Percentiles rank a stretch among this genome's conserved stretches.
Evolutionary conservation across 2,113 vertebrate species (phyloP).

Genomic region (Stigmatopora argus): DNA sequence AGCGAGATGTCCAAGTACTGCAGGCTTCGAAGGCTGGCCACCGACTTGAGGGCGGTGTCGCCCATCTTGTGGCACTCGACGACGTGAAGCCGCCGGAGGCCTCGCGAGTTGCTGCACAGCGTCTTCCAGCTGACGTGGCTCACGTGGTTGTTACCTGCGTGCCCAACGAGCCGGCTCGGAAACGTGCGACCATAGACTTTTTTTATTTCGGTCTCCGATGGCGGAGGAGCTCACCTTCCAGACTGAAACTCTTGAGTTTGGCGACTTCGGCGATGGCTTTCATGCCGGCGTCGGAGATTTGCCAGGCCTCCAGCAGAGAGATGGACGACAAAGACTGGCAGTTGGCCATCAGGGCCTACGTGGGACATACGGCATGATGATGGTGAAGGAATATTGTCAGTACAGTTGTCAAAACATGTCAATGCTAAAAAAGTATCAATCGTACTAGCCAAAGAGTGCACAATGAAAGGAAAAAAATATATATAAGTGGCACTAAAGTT

Average conservation of each 20-base stretch:
- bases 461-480: too few species aligned
- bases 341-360: slow-evolving; percentile 70
- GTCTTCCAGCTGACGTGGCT: slow-evolving; percentile 70
- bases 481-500: too few species aligned
- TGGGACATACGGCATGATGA: background rate
- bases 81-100: slow-evolving; percentile 68
- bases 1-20: slow-evolving; percentile 72
- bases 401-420: too few species aligned
- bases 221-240: slow-evolving; percentile 62
- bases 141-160: slow-evolving; percentile 72
- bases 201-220: background rate
- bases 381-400: background rate
- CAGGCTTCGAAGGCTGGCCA: slow-evolving; percentile 67
- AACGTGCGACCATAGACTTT: too few species aligned
- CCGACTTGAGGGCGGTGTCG: slow-evolving; percentile 64
- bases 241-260: slow-evolving; percentile 66
- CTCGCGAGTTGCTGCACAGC: slow-evolving; percentile 68
- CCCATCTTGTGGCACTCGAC: slow-evolving; percentile 71
- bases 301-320: slow-evolving; percentile 68
- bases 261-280: slow-evolving; percentile 64
- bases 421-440: too few species aligned
- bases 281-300: slow-evolving; percentile 71
- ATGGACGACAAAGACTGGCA: slow-evolving; percentile 63
- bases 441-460: too few species aligned
- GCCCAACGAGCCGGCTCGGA: background rate